Evolutionary conservation across 2,797 vertebrate genomes (phyloP).

Genomic region (Eremophila alpestris): DNA sequence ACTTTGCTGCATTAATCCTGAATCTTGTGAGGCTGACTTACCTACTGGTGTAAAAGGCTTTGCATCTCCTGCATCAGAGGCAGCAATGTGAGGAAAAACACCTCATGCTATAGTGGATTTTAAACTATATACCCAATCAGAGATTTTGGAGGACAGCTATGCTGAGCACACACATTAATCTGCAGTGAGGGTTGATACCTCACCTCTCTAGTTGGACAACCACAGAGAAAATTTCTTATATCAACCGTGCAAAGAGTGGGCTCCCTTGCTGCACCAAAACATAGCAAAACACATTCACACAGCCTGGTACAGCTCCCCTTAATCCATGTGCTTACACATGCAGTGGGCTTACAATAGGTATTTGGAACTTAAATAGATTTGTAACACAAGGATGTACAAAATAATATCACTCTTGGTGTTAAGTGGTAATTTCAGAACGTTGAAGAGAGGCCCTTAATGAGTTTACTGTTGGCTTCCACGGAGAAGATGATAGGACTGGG

Average conservation of each 20-base stretch:
- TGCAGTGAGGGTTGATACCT: neutral
- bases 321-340: neutral
- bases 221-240: neutral
- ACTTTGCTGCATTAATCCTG: neutral
- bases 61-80: neutral
- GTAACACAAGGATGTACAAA: slow-evolving; percentile 4
- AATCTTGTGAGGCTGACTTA: neutral
- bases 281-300: neutral
- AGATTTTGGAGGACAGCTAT: neutral
- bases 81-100: neutral
- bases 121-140: neutral
- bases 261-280: neutral
- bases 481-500: slow-evolving; percentile 26
- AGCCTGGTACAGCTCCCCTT: neutral
- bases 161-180: accelerated
- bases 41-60: neutral
- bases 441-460: slow-evolving; percentile 12
- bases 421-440: slow-evolving; percentile 9
- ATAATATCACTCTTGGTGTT: neutral
- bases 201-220: neutral
- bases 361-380: slow-evolving; percentile 6
- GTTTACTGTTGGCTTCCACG: neutral
- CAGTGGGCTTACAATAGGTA: neutral
- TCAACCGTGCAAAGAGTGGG: neutral
- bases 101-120: neutral